Conservation (phyloP, 1,140 invertebrate genomes). For the Lordiphosa mommai region DNA sequence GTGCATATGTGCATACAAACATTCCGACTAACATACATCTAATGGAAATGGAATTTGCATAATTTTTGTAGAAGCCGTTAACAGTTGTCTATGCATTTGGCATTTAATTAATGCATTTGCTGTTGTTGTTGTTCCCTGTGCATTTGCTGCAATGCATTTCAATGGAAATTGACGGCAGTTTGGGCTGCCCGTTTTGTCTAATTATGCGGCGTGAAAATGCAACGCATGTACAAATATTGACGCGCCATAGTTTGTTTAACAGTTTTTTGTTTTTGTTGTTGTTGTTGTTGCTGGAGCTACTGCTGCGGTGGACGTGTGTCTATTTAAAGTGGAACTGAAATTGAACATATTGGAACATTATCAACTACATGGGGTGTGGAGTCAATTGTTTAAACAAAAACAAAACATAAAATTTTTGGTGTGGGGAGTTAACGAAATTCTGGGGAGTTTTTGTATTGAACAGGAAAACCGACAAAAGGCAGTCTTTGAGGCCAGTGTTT, state of each 20-base stretch:
- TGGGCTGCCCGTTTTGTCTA: constrained; percentile 31
- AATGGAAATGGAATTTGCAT: constrained; percentile 35
- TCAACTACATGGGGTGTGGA: constrained; percentile 12
- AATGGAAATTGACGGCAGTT: constrained; percentile 38
- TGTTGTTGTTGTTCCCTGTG: constrained; percentile 12
- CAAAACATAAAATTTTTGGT: too few species aligned
- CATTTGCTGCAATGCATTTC: constrained; percentile 42
- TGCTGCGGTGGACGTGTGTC: constrained; percentile 28
- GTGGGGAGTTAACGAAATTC: too few species aligned
- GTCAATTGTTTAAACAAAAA: constrained; percentile 57
- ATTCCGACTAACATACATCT: too few species aligned
- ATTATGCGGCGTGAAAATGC: constrained; percentile 75
- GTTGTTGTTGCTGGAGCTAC: constrained; percentile 15
- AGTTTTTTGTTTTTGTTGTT: constrained; percentile 12
- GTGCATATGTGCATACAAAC: too few species aligned
- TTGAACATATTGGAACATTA: constrained; percentile 39
- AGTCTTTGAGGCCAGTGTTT: too few species aligned
- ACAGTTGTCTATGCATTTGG: constrained; percentile 30
- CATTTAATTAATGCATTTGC: constrained; percentile 59
- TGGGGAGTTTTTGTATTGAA: too few species aligned
- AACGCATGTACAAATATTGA: constrained; percentile 71
- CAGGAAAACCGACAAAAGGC: too few species aligned
- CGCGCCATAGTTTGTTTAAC: constrained; percentile 32
- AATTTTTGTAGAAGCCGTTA: constrained; percentile 34
- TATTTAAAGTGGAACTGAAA: constrained; percentile 62